Conservation (phyloP, 2,797 vertebrate genomes). For the Phaenicophaeus curvirostris region DNA sequence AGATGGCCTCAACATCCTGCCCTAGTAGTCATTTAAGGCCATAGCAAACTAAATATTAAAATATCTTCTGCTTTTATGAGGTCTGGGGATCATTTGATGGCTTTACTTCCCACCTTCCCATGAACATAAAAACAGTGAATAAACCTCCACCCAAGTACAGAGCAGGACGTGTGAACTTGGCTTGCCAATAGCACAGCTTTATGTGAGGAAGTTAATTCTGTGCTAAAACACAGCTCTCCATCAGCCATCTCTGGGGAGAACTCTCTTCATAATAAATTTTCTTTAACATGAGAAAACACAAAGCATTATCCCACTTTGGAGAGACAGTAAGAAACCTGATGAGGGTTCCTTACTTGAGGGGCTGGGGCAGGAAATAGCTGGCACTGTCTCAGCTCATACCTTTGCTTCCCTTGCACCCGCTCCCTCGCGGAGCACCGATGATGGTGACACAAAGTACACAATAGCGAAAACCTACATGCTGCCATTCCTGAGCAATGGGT, state of each 20-base stretch:
- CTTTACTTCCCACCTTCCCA: not conserved
- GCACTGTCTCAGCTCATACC: not conserved
- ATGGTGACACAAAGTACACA: slow-evolving; percentile 3
- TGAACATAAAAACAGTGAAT: not conserved
- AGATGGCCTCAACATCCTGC: not conserved
- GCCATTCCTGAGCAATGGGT: not conserved
- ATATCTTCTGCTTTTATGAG: not conserved
- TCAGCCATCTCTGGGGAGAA: not conserved
- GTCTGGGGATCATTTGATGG: not conserved
- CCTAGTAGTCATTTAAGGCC: not conserved
- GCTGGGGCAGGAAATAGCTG: not conserved
- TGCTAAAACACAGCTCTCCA: not conserved
- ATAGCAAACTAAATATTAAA: not conserved
- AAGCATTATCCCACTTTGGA: not conserved
- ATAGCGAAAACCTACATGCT: not conserved
- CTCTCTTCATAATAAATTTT: not conserved
- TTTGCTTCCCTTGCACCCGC: rapidly evolving
- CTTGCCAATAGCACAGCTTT: rapidly evolving
- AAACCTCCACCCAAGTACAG: not conserved
- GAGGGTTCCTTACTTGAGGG: not conserved
- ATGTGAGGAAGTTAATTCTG: not conserved
- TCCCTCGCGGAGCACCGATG: rapidly evolving
- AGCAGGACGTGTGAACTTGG: not conserved
- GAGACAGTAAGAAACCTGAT: not conserved
- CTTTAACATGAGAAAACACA: not conserved